These are phyloP conservation scores for Vanacampus margaritifer DNA, from an alignment of 2,113 vertebrate genomes.

Conservation along the genomic window DNA sequence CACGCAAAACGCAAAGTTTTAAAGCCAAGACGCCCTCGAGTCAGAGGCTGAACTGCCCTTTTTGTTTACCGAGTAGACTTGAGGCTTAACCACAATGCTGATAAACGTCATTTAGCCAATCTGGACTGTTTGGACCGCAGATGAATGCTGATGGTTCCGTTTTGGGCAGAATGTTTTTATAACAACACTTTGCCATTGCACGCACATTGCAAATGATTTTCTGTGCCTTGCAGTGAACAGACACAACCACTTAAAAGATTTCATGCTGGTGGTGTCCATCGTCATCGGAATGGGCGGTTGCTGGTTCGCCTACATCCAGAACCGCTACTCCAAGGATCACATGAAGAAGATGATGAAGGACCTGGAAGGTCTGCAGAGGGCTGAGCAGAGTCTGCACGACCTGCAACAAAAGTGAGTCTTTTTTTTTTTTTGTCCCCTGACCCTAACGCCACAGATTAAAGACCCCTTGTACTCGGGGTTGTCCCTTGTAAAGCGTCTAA, in stretches of 20 bases:
- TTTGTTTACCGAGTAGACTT: not conserved
- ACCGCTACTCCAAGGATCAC: slow-evolving; percentile 97
- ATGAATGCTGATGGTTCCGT: not conserved
- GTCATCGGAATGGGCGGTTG: slow-evolving; percentile 97
- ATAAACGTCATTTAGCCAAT: too few species aligned
- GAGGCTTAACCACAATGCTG: too few species aligned
- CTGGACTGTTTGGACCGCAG: not conserved
- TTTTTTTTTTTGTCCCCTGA: slow-evolving; percentile 15
- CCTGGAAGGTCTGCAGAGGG: slow-evolving; percentile 93
- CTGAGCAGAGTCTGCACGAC: slow-evolving; percentile 94
- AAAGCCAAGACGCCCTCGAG: not conserved
- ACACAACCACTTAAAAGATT: slow-evolving; percentile 96
- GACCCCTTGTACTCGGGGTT: not conserved
- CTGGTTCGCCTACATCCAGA: slow-evolving; percentile 99
- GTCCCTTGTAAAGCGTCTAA: too few species aligned
- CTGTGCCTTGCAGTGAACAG: slow-evolving; percentile 79
- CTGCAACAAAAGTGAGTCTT: slow-evolving; percentile 88
- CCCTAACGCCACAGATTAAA: not conserved
- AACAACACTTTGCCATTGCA: not conserved
- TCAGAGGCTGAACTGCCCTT: not conserved
- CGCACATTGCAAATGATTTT: not conserved
- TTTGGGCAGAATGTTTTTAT: not conserved
- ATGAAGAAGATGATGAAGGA: slow-evolving; percentile 99
- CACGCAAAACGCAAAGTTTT: too few species aligned
- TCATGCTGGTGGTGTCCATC: slow-evolving; percentile 98